Conservation (phyloP, 2,113 vertebrate species). For the Phalacrocorax pelagicus region DNA sequence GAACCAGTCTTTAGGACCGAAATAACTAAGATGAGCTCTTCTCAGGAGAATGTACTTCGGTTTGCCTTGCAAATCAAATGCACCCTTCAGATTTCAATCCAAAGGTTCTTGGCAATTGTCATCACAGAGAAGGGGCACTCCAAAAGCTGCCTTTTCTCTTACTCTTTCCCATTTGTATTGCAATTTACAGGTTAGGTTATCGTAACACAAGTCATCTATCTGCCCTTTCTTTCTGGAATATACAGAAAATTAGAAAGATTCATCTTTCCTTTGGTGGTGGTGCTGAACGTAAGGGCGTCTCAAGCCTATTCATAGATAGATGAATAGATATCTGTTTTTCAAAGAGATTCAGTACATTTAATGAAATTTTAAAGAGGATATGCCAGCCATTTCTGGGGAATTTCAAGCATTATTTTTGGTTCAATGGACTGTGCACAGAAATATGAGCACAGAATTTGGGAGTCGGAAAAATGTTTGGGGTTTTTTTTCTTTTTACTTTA, state of each 20-base stretch:
- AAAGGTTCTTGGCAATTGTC: background rate
- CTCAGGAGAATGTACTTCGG: background rate
- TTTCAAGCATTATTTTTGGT: background rate
- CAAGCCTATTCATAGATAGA: background rate
- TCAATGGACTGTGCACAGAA: background rate
- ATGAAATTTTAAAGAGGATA: background rate
- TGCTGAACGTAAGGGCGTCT: background rate
- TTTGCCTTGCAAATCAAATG: background rate
- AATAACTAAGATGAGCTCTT: background rate
- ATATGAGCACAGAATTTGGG: background rate
- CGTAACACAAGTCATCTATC: background rate
- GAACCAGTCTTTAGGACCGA: background rate
- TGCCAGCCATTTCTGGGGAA: background rate
- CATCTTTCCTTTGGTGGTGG: background rate
- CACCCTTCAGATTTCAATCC: background rate
- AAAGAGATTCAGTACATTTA: background rate
- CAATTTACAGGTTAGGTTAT: background rate
- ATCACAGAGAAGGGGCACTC: background rate
- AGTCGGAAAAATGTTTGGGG: background rate
- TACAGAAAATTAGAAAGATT: background rate
- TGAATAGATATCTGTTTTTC: background rate
- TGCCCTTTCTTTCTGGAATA: background rate
- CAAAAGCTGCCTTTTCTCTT: background rate
- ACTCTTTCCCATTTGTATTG: background rate
- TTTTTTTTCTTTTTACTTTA: background rate